phyloP scores from a whole-genome alignment of 2,797 vertebrate species.

The Chloroceryle inda region DNA sequence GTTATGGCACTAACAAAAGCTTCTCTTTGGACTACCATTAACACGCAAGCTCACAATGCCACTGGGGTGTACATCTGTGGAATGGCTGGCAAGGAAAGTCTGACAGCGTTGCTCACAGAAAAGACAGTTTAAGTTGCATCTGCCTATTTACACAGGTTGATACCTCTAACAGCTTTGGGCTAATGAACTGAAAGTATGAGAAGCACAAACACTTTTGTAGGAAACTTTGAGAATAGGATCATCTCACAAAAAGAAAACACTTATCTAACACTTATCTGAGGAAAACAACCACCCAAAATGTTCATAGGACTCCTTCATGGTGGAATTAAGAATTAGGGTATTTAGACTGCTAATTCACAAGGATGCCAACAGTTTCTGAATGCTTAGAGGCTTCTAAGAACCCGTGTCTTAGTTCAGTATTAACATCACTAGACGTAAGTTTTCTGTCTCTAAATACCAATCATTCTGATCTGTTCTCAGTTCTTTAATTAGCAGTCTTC shows the following conservation, averaged over 20 bases:
- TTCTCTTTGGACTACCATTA: conserved; percentile 38
- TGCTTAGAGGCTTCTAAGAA: background rate
- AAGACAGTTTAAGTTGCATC: background rate
- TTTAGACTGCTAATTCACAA: background rate
- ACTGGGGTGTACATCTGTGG: background rate
- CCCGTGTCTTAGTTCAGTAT: background rate
- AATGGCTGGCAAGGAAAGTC: background rate
- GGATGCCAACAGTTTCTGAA: background rate
- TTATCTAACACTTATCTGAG: background rate
- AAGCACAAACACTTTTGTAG: background rate
- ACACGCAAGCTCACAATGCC: background rate
- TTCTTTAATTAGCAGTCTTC: background rate
- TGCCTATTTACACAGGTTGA: background rate
- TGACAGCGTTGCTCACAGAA: background rate
- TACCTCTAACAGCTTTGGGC: background rate
- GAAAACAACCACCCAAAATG: background rate
- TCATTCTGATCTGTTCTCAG: background rate
- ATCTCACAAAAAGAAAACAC: background rate
- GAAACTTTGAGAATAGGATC: background rate
- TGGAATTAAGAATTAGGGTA: background rate
- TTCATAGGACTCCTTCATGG: background rate
- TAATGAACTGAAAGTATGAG: background rate
- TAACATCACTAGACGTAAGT: background rate
- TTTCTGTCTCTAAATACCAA: background rate
- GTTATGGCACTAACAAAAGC: background rate